Evolutionary conservation across 1,140 invertebrate species (phyloP).

Genomic region (Atta colombica): DNA sequence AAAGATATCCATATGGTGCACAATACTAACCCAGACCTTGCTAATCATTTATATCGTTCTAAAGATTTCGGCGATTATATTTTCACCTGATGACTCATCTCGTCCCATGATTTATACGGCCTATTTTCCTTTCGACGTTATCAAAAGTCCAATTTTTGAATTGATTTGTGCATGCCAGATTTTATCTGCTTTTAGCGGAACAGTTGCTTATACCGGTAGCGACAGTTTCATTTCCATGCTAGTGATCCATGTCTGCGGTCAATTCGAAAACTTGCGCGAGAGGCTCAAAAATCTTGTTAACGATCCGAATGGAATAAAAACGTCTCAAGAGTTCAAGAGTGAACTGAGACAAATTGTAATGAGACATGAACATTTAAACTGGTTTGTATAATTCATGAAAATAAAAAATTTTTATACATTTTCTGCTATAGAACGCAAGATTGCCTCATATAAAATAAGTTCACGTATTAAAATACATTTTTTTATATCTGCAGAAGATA

Average conservation of each 20-base stretch:
- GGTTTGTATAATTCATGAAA: conserved; percentile 52
- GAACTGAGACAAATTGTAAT: conserved; percentile 62
- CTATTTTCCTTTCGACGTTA: conserved; percentile 69
- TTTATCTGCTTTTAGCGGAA: conserved; percentile 45
- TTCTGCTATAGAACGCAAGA: neutral
- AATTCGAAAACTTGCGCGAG: conserved; percentile 61
- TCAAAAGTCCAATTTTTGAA: conserved; percentile 25
- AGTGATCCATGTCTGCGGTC: conserved; percentile 70
- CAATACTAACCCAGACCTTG: conserved; percentile 18
- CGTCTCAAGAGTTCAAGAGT: conserved; percentile 24
- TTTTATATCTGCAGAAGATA: neutral
- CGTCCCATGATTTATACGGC: conserved; percentile 53
- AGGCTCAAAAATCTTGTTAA: conserved; percentile 49
- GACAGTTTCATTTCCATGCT: conserved; percentile 73
- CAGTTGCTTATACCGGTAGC: conserved; percentile 64
- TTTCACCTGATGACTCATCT: conserved; percentile 10
- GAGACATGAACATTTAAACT: conserved; percentile 73
- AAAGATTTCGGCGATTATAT: neutral
- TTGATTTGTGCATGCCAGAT: conserved; percentile 66
- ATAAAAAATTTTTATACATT: neutral
- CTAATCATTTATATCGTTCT: conserved; percentile 28
- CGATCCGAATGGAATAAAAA: neutral
- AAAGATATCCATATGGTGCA: conserved; percentile 54
- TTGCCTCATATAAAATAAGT: neutral
- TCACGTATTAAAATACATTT: neutral